phyloP scores from a whole-genome alignment of 2,113 vertebrate genomes.

The Corythoichthys haematopterus region DNA sequence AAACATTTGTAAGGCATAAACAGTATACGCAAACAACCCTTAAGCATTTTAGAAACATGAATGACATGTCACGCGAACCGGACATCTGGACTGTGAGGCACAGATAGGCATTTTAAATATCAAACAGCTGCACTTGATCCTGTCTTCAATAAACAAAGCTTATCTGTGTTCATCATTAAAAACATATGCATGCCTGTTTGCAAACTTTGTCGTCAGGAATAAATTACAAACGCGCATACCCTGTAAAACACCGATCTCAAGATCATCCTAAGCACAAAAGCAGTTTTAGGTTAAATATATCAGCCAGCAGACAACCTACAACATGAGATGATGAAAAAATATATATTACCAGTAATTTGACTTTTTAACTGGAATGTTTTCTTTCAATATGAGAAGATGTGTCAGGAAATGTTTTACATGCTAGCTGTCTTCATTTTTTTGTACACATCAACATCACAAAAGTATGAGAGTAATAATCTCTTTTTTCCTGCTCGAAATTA shows the following conservation, averaged over 20 bases:
- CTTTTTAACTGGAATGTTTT: background rate
- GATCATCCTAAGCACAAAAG: conserved; percentile 24
- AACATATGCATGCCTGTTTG: conserved; percentile 11
- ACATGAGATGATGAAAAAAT: background rate
- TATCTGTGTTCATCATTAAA: conserved; percentile 22
- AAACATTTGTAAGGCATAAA: background rate
- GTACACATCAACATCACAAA: background rate
- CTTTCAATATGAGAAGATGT: background rate
- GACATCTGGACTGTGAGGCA: background rate
- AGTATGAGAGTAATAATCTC: background rate
- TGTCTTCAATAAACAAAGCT: background rate
- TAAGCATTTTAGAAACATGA: background rate
- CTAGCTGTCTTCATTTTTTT: background rate
- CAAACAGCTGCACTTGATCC: background rate
- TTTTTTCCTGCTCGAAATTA: background rate
- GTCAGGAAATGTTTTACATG: background rate
- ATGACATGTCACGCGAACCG: background rate
- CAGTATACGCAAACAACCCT: background rate
- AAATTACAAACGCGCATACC: conserved; percentile 25
- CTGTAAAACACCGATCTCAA: conserved; percentile 38
- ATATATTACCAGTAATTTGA: background rate
- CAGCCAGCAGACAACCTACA: background rate
- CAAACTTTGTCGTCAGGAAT: conserved; percentile 10
- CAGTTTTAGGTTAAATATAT: background rate
- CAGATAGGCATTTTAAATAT: background rate